These are phyloP conservation scores for Cataglyphis hispanica DNA, from an alignment of 1,140 invertebrate species.

Conservation along the genomic window DNA sequence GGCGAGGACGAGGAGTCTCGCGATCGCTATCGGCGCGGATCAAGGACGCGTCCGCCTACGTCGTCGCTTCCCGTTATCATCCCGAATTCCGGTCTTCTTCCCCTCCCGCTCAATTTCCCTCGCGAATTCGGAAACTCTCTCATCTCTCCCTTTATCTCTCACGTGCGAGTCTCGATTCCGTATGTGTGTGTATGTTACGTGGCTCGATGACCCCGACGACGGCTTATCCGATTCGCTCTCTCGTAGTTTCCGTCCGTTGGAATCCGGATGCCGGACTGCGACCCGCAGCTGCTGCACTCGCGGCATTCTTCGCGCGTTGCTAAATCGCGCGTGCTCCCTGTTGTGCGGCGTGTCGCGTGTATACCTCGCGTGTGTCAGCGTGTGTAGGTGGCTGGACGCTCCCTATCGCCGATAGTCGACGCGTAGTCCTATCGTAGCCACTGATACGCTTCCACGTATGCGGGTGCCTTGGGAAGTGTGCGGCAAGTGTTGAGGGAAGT, in stretches of 20 bases:
- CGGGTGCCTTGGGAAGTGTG: background rate
- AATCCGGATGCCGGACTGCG: slow-evolving; percentile 49
- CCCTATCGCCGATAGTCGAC: background rate
- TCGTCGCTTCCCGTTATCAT: slow-evolving; percentile 62
- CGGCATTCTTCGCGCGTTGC: slow-evolving; percentile 56
- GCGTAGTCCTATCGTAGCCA: background rate
- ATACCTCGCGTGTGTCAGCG: slow-evolving; percentile 24
- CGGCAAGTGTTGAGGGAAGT: no score
- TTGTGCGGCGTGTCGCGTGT: slow-evolving; percentile 43
- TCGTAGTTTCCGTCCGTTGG: slow-evolving; percentile 51
- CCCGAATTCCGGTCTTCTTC: slow-evolving; percentile 57
- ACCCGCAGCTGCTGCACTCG: slow-evolving; percentile 51
- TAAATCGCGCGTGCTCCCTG: slow-evolving; percentile 44
- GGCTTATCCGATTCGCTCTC: slow-evolving; percentile 24
- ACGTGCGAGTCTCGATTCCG: no score
- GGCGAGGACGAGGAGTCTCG: slow-evolving; percentile 45
- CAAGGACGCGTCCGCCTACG: slow-evolving; percentile 72
- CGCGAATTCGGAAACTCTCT: background rate
- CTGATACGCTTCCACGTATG: slow-evolving; percentile 16
- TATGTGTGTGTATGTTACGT: no score
- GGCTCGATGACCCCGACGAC: background rate
- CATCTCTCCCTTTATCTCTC: background rate
- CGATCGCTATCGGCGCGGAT: slow-evolving; percentile 68
- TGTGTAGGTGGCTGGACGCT: slow-evolving; percentile 38
- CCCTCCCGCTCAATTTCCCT: background rate